These are phyloP conservation scores for Metallyticus violacea DNA, from an alignment of 2,888 invertebrate species.

Conservation along the genomic window DNA sequence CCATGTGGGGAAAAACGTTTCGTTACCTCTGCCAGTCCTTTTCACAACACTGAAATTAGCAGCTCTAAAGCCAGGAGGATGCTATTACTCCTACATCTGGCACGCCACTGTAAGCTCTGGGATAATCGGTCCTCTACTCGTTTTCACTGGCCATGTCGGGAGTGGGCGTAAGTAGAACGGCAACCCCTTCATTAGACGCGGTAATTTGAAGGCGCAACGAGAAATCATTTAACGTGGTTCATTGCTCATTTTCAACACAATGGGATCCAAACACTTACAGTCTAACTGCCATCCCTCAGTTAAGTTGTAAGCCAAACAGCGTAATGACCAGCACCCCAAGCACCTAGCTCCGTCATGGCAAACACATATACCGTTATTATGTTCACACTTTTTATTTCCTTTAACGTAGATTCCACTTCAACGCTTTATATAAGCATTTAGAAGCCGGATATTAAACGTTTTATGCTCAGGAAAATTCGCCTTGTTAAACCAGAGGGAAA, in stretches of 20 bases:
- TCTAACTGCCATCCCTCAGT: not conserved
- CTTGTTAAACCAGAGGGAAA: not conserved
- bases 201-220: not conserved
- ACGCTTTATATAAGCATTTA: not conserved
- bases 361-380: not conserved
- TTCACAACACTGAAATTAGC: too few relatives aligned
- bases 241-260: not conserved
- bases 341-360: too few relatives aligned
- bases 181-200: not conserved
- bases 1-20: too few relatives aligned
- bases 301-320: not conserved
- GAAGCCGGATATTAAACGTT: not conserved
- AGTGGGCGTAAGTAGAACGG: not conserved
- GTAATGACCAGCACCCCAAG: not conserved
- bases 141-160: not conserved
- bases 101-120: not conserved
- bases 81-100: not conserved
- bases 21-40: too few relatives aligned
- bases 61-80: too few relatives aligned
- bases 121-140: not conserved
- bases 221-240: not conserved
- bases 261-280: not conserved
- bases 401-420: not conserved
- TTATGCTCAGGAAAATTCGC: not conserved
- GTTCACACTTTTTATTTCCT: not conserved